Evolutionary conservation across 2,797 vertebrate genomes (phyloP).

Genomic region (Anguilla megastoma): DNA sequence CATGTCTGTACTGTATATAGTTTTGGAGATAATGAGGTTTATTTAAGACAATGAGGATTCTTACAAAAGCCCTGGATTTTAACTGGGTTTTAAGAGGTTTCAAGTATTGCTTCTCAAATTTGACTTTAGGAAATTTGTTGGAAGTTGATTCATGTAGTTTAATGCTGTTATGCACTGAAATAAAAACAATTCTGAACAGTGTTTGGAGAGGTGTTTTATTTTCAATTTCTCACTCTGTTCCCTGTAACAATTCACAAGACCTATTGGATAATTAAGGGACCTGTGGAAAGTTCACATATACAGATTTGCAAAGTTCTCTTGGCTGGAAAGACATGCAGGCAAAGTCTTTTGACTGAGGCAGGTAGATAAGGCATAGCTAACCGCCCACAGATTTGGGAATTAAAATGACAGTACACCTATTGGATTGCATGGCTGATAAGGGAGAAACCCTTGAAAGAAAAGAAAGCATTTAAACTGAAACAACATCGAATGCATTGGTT

Average conservation of each 20-base stretch:
- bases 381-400: not conserved
- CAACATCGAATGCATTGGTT: not conserved
- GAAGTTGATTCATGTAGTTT: not conserved
- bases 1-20: no score
- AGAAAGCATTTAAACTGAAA: not conserved
- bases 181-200: not conserved
- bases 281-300: not conserved
- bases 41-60: no score
- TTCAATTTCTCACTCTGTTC: not conserved
- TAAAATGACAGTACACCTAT: not conserved
- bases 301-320: not conserved
- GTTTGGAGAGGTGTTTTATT: not conserved
- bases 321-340: not conserved
- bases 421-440: not conserved
- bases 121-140: not conserved
- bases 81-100: no score
- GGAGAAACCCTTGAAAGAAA: not conserved
- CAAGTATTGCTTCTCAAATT: not conserved
- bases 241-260: not conserved
- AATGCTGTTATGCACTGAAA: not conserved
- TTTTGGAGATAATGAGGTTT: no score
- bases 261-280: not conserved
- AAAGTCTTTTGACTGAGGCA: not conserved
- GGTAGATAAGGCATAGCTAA: not conserved
- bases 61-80: no score